These are phyloP conservation scores for Phenganax marumi DNA, from an alignment of 92 coral and sea anemone species.

Conservation along the genomic window DNA sequence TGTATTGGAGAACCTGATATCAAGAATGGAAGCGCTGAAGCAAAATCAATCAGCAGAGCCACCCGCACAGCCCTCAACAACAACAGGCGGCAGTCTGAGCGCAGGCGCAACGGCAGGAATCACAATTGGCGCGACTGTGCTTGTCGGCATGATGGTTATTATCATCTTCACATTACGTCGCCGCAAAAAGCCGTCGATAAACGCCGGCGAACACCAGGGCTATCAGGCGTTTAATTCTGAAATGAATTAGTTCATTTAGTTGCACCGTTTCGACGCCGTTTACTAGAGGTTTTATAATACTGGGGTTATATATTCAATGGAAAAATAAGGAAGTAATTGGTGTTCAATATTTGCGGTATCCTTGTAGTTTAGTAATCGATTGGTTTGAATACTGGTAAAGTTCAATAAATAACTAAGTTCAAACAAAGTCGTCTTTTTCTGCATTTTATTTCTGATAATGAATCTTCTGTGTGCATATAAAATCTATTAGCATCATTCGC, in stretches of 20 bases:
- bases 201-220: not conserved
- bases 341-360: too few species aligned
- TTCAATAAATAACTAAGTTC: not conserved
- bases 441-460: not conserved
- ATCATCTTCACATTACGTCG: conserved; percentile 46
- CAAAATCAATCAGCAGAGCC: not conserved
- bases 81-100: conserved; percentile 21
- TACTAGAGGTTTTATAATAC: too few species aligned
- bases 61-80: not conserved
- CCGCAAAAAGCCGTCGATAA: conserved; percentile 6
- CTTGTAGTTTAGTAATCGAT: not conserved
- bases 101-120: conserved; percentile 68
- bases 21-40: not conserved
- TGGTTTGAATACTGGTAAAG: not conserved
- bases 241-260: too few species aligned
- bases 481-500: not conserved
- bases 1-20: not conserved
- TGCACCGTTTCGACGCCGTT: too few species aligned
- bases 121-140: conserved; percentile 59
- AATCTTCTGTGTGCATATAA: not conserved
- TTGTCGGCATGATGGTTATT: conserved; percentile 59
- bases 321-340: too few species aligned
- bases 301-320: too few species aligned
- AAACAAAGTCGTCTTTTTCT: conserved; percentile 4
- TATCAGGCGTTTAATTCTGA: not conserved